A percentile compares a stretch with the other conserved stretches of the same genome.
Conservation (phyloP, 1,140 invertebrate species). For the Brachionus paranguensis region DNA sequence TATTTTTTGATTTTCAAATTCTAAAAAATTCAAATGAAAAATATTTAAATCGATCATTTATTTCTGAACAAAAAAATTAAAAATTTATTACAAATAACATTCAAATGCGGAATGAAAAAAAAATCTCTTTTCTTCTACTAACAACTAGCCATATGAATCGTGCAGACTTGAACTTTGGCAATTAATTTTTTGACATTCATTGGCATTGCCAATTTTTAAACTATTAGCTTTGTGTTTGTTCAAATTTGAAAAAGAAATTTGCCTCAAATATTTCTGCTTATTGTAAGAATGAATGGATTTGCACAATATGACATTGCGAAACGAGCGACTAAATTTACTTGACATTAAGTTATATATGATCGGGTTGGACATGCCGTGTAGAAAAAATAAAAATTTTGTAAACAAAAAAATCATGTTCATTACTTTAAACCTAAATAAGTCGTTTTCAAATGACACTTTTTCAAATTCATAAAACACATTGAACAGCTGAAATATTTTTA, state of each 20-base stretch:
- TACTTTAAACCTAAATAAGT: background rate
- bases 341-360: slow-evolving; percentile 44
- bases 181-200: background rate
- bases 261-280: background rate
- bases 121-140: background rate
- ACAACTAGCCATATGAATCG: background rate
- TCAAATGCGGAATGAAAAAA: background rate
- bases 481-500: slow-evolving; percentile 16
- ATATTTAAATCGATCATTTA: no score
- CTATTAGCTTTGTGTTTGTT: background rate
- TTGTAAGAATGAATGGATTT: background rate
- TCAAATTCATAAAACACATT: slow-evolving; percentile 2
- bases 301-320: background rate
- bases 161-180: background rate
- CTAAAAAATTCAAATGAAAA: no score
- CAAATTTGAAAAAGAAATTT: background rate
- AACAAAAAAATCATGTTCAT: background rate
- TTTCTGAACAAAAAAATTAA: background rate
- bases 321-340: slow-evolving; percentile 44
- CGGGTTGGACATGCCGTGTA: slow-evolving; percentile 17
- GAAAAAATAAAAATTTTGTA: slow-evolving; percentile 42
- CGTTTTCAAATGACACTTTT: background rate
- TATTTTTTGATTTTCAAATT: no score
- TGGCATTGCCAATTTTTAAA: background rate
- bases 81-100: background rate